Evolutionary conservation across 1,140 invertebrate species (phyloP).

Genomic region (Drosophila melanogaster): DNA sequence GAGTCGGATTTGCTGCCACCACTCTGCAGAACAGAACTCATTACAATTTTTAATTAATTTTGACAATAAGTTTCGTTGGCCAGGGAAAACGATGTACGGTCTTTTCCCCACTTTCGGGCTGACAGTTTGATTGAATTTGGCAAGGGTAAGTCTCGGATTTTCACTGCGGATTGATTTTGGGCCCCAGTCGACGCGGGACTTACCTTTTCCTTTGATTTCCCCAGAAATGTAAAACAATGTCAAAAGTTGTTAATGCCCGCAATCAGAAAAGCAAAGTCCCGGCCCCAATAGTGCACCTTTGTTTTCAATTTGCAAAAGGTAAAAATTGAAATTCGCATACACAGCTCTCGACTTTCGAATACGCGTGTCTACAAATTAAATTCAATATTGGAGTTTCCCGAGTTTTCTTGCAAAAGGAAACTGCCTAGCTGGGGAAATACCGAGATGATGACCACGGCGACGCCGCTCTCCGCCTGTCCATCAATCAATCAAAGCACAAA

Average conservation of each 20-base stretch:
- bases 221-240: constrained; percentile 78
- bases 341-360: constrained; percentile 24
- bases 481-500: constrained; percentile 82
- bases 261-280: constrained; percentile 51
- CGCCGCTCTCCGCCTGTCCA: constrained; percentile 49
- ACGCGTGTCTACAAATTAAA: constrained; percentile 76
- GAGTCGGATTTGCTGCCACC: constrained; percentile 32
- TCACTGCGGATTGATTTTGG: constrained; percentile 28
- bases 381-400: constrained; percentile 63
- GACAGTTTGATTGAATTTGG: constrained; percentile 72
- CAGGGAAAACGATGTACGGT: constrained; percentile 1
- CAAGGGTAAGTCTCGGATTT: constrained; percentile 23
- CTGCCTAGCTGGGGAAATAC: constrained; percentile 15
- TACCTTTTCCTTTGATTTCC: constrained; percentile 66
- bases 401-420: background rate
- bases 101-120: constrained; percentile 15
- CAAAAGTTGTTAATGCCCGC: constrained; percentile 76
- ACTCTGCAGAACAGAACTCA: constrained; percentile 41
- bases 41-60: constrained; percentile 83
- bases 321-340: constrained; percentile 63
- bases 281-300: constrained; percentile 51
- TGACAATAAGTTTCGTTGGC: constrained; percentile 69
- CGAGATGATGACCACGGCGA: constrained; percentile 51
- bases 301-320: constrained; percentile 43
- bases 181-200: background rate